phyloP scores from a whole-genome alignment of 1,140 invertebrate species.

The Drosophila pseudoobscura region DNA sequence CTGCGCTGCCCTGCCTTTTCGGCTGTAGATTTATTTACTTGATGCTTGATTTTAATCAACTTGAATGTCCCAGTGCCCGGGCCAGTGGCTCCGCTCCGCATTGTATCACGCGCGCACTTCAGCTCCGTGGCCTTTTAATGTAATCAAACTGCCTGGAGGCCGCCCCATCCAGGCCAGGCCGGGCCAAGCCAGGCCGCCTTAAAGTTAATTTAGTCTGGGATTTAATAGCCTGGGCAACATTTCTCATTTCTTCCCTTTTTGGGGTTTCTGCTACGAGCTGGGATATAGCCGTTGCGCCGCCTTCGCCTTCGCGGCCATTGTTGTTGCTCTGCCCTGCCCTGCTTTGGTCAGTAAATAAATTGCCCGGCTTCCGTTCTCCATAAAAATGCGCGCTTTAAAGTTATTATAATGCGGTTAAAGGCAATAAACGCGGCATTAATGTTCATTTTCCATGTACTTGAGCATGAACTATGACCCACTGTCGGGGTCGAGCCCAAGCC shows the following conservation, averaged over 20 bases:
- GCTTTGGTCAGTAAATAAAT: constrained; percentile 67
- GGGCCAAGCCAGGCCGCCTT: constrained; percentile 43
- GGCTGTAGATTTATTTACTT: constrained; percentile 75
- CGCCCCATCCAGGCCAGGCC: no score
- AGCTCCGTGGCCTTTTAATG: constrained; percentile 52
- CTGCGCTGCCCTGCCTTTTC: constrained; percentile 24
- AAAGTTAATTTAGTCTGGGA: constrained; percentile 82
- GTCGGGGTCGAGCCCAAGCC: constrained; percentile 1
- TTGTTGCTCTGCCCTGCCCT: constrained; percentile 15
- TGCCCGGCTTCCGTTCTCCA: constrained; percentile 66
- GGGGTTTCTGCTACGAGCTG: neutral
- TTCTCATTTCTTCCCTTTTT: constrained; percentile 68
- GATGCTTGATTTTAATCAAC: constrained; percentile 82
- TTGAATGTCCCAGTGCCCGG: constrained; percentile 61
- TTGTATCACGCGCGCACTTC: constrained; percentile 68
- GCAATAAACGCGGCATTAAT: constrained; percentile 79
- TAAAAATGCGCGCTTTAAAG: constrained; percentile 72
- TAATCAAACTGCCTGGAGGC: constrained; percentile 61
- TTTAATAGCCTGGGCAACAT: constrained; percentile 76
- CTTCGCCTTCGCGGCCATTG: constrained; percentile 38
- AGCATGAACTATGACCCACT: constrained; percentile 53
- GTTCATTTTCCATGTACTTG: constrained; percentile 57
- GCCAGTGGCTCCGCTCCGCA: constrained; percentile 35
- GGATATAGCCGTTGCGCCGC: neutral
- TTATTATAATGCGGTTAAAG: constrained; percentile 80